These are phyloP conservation scores for Eupithecia subfuscata DNA, from an alignment of 2,888 invertebrate species.

Conservation along the genomic window DNA sequence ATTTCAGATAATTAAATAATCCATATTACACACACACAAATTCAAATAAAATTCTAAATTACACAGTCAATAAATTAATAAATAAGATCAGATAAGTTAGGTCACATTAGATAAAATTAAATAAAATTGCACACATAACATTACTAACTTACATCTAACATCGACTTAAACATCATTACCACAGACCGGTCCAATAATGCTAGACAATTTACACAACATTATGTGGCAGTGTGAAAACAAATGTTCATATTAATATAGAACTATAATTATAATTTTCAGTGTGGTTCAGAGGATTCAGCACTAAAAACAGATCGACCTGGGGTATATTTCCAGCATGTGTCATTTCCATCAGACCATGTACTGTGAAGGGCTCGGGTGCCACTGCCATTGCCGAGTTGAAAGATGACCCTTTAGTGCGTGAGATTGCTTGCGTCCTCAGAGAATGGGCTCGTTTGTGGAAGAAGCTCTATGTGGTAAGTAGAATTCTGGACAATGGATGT, in stretches of 20 bases:
- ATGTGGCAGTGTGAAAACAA: no score
- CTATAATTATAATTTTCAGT: conserved; percentile 74
- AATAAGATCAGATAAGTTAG: no score
- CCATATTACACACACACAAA: no score
- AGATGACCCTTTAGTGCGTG: conserved; percentile 95
- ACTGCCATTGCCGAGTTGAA: conserved; percentile 94
- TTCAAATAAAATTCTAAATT: no score
- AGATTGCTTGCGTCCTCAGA: conserved; percentile 94
- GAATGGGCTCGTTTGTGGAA: conserved; percentile 98
- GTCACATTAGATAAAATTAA: no score
- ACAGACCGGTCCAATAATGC: no score
- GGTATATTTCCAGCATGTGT: conserved; percentile 83
- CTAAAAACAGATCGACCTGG: conserved; percentile 84
- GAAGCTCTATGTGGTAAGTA: conserved; percentile 93
- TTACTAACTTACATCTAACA: no score
- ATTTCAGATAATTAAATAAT: no score
- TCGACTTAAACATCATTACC: no score
- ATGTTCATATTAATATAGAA: neutral
- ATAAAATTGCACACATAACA: no score
- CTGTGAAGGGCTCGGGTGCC: conserved; percentile 89
- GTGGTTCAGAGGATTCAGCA: conserved; percentile 95
- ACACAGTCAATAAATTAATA: no score
- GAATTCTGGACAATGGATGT: neutral
- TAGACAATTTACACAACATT: no score
- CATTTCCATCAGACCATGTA: conserved; percentile 93